Conservation (phyloP, 2,797 vertebrate genomes). For the Sebastes diaconus region DNA sequence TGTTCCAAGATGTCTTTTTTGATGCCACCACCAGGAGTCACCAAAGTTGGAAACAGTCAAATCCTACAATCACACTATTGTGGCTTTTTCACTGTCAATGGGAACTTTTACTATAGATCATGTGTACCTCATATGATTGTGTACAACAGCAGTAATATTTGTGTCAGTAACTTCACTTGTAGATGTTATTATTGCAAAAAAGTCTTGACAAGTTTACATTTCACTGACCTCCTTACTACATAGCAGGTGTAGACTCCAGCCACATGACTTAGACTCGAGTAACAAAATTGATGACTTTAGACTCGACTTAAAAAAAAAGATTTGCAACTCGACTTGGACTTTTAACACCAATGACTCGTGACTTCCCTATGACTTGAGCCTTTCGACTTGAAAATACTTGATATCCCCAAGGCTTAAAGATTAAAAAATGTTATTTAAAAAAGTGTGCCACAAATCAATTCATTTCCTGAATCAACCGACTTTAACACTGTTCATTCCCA, state of each 20-base stretch:
- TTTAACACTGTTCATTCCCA: no score
- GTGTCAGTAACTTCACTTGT: not conserved
- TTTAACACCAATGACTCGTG: no score
- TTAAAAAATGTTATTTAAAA: no score
- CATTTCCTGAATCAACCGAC: no score
- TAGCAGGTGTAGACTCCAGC: no score
- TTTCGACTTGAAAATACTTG: not conserved
- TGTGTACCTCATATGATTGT: not conserved
- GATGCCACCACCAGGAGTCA: not conserved
- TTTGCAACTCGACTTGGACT: no score
- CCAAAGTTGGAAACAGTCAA: not conserved
- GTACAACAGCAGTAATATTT: not conserved
- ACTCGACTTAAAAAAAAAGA: no score
- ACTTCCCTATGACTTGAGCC: no score
- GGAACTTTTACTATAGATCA: not conserved
- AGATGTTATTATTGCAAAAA: not conserved
- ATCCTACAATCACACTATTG: not conserved
- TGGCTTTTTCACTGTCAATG: not conserved
- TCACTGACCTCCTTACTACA: not conserved
- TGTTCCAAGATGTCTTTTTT: not conserved
- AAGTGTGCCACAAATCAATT: no score
- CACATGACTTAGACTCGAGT: no score
- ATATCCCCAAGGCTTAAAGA: no score
- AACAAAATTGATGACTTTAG: no score
- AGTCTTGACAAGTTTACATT: not conserved